phyloP scores from a whole-genome alignment of 2,888 invertebrate genomes.

The Sericinus montela region DNA sequence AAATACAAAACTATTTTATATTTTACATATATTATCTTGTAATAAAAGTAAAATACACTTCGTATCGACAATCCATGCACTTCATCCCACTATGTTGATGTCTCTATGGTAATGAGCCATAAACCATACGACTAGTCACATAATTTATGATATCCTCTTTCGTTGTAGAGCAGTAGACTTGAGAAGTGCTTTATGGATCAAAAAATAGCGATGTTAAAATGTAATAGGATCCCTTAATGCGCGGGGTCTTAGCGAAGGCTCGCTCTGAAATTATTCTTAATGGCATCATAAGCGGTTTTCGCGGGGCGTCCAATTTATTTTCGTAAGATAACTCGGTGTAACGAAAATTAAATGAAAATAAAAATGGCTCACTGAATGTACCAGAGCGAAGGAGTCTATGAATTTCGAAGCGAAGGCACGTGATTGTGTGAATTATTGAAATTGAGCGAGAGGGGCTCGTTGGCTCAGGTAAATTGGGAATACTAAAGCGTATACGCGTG shows the following conservation, averaged over 20 bases:
- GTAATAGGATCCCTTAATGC: slow-evolving; percentile 38
- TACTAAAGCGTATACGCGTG: slow-evolving; percentile 25
- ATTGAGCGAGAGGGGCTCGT: slow-evolving; percentile 24
- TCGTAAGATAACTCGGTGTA: slow-evolving; percentile 44
- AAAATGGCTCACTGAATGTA: neutral
- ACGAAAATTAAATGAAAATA: slow-evolving; percentile 44
- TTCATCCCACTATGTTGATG: no score
- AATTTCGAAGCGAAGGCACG: slow-evolving; percentile 10
- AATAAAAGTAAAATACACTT: no score
- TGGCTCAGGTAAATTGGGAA: slow-evolving; percentile 24
- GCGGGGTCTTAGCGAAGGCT: slow-evolving; percentile 37
- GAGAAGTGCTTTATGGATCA: slow-evolving; percentile 28
- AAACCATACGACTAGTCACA: no score
- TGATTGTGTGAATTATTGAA: slow-evolving; percentile 25
- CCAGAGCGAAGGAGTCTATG: slow-evolving; percentile 1
- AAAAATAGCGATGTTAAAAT: slow-evolving; percentile 39
- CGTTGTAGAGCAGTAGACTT: neutral
- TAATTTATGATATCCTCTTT: neutral
- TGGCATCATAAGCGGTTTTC: slow-evolving; percentile 50
- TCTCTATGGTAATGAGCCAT: no score
- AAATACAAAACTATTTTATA: no score
- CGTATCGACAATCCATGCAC: no score
- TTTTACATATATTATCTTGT: no score
- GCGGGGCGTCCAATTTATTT: slow-evolving; percentile 48
- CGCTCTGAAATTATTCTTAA: slow-evolving; percentile 40